Conservation (phyloP, 2,113 vertebrate genomes). For the Semnornis frantzii region DNA sequence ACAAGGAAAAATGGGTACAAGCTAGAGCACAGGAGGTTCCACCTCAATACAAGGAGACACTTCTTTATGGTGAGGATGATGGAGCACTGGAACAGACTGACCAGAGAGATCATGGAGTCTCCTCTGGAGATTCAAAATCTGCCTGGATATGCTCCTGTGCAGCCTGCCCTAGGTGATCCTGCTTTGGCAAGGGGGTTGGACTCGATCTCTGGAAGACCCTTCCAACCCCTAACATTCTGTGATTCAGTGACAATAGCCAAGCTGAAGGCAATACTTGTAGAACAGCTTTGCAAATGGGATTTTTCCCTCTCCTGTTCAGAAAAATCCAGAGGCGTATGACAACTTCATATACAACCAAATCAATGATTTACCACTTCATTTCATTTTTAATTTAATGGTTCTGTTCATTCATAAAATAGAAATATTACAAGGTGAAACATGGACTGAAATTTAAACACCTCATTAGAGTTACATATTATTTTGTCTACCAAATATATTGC, state of each 20-base stretch:
- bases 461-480: slow-evolving; percentile 69
- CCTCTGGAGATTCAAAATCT: no score
- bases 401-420: slow-evolving; percentile 71
- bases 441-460: slow-evolving; percentile 70
- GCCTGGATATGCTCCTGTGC: no score
- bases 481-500: slow-evolving; percentile 61
- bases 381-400: slow-evolving; percentile 71
- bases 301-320: neutral
- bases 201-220: no score
- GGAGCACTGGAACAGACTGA: no score
- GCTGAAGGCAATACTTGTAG: neutral
- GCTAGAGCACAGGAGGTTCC: no score
- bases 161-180: no score
- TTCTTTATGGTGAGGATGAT: no score
- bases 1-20: no score
- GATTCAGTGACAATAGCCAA: neutral
- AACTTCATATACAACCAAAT: slow-evolving; percentile 19
- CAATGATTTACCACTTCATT: slow-evolving; percentile 71
- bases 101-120: no score
- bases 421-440: slow-evolving; percentile 69
- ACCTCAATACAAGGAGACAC: no score
- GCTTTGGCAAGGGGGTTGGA: no score
- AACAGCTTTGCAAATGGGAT: neutral
- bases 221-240: no score
- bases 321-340: slow-evolving; percentile 14